Evolutionary conservation across 2,888 invertebrate genomes (phyloP).

Genomic region (Eubasilissa splendida): DNA sequence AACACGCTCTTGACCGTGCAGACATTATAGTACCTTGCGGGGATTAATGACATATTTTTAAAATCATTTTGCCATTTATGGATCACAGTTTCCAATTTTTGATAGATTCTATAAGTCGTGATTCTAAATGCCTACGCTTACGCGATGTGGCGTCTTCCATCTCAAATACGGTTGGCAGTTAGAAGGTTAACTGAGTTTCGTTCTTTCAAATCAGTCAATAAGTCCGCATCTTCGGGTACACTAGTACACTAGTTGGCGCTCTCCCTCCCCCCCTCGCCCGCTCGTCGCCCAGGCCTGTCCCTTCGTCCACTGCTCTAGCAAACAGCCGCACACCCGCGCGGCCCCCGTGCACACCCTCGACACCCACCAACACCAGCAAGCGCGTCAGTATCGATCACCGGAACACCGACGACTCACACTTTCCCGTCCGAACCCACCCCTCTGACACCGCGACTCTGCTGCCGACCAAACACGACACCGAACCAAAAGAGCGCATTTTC

Average conservation of each 20-base stretch:
- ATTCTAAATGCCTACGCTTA: no score
- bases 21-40: no score
- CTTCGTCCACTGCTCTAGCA: conserved; percentile 16
- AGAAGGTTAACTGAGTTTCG: no score
- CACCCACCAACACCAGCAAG: conserved; percentile 30
- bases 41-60: no score
- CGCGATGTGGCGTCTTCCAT: no score
- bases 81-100: no score
- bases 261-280: conserved; percentile 8
- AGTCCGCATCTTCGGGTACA: background rate
- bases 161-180: no score
- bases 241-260: background rate
- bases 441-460: conserved; percentile 9
- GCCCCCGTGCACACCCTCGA: conserved; percentile 10
- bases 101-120: no score
- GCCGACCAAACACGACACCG: conserved; percentile 12
- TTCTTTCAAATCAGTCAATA: background rate
- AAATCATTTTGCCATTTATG: no score
- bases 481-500: conserved; percentile 1
- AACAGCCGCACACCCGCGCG: conserved; percentile 3
- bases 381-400: conserved; percentile 44
- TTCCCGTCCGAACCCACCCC: conserved; percentile 29
- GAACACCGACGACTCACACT: conserved; percentile 38
- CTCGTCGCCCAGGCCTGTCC: background rate
- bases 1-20: no score